phyloP scores from a whole-genome alignment of 2,888 invertebrate species.

The Rapana venosa region DNA sequence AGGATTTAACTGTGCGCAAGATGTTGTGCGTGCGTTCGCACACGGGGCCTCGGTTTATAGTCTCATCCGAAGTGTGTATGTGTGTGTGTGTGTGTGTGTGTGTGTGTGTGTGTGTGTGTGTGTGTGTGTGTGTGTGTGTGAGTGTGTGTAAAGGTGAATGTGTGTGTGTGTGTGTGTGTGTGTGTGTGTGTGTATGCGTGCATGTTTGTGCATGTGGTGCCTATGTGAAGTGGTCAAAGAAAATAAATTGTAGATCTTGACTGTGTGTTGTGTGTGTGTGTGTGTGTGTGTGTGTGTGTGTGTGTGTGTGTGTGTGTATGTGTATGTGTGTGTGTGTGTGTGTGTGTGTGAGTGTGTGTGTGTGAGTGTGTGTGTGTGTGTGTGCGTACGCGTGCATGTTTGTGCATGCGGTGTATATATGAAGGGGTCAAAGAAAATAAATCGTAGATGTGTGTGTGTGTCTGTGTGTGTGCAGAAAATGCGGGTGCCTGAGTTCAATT shows the following conservation, averaged over 20 bases:
- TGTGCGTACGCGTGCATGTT: not conserved
- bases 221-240: too few relatives aligned
- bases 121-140: slow-evolving; percentile 10
- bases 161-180: not conserved
- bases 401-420: not conserved
- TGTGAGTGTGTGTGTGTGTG: slow-evolving; percentile 11
- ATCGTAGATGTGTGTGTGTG: too few relatives aligned
- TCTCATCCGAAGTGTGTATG: too few relatives aligned
- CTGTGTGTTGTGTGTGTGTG: slow-evolving; percentile 18
- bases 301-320: not conserved
- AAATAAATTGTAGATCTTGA: too few relatives aligned
- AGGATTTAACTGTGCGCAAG: too few relatives aligned
- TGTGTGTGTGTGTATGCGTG: not conserved
- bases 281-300: not conserved
- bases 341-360: not conserved
- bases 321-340: slow-evolving; percentile 18
- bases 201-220: too few relatives aligned
- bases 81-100: slow-evolving; percentile 10
- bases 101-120: slow-evolving; percentile 10
- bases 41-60: too few relatives aligned
- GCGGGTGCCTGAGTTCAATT: too few relatives aligned
- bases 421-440: too few relatives aligned
- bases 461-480: too few relatives aligned
- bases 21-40: too few relatives aligned
- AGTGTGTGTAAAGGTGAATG: not conserved